phyloP scores from a whole-genome alignment of 2,888 invertebrate species.

The Invenusta paracnida region DNA sequence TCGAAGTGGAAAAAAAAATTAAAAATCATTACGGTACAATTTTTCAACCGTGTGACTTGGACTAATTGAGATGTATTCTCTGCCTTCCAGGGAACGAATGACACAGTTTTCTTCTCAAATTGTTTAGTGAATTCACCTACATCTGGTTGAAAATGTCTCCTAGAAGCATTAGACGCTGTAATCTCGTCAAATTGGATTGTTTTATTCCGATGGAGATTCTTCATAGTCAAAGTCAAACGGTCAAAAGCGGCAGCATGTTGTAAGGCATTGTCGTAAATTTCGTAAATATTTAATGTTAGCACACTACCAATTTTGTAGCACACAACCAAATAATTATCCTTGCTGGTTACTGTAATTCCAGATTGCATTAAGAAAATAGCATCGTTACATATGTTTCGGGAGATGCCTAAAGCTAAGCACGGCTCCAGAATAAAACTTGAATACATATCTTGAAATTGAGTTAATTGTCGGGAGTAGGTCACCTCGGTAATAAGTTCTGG shows the following conservation, averaged over 20 bases:
- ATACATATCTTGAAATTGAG: no score
- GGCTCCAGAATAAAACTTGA: no score
- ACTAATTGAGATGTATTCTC: not conserved
- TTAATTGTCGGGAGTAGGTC: no score
- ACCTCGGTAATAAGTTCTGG: not conserved
- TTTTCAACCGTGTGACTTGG: not conserved
- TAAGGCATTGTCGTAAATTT: not conserved
- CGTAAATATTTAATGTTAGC: not conserved
- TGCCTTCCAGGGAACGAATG: not conserved
- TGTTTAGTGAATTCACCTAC: no score
- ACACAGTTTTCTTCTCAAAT: not conserved
- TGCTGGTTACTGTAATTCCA: not conserved
- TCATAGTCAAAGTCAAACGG: no score
- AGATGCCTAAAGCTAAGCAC: no score
- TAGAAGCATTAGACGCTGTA: not conserved
- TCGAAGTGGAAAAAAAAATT: no score
- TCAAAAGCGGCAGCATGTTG: not conserved
- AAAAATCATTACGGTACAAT: not conserved
- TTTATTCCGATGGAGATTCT: no score
- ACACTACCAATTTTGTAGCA: not conserved
- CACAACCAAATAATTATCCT: not conserved
- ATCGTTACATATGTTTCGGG: no score
- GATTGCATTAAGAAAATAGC: no score
- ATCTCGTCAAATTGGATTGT: no score
- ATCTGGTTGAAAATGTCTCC: not conserved